Evolutionary conservation across 2,888 invertebrate species (phyloP), one percentile per base, ranked within the genome.

Genomic region (Schrankia costaestrigalis): DNA sequence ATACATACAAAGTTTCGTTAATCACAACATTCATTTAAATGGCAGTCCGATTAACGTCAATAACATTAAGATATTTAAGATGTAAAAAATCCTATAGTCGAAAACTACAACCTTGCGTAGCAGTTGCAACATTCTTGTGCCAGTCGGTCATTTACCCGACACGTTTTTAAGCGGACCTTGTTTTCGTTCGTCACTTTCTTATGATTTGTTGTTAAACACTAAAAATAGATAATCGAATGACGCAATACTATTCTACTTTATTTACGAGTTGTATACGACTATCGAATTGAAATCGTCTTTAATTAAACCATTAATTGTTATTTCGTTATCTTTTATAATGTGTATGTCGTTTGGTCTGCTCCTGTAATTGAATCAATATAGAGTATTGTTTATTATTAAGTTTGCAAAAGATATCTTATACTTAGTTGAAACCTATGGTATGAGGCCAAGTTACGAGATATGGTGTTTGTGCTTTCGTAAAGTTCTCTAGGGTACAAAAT

Each of bases 81-180:
- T 33, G 29, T 26, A 38, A 38, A 36, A 29, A 18, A 10, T 38
- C 12, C 23, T 32, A n/a, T n/a, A 46, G 52, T 28, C 38, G 40
- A 41, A 53, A 54, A 42, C 37, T 27, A 44, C 66, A 77, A 75
- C 79, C 80, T 80, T 78, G 78, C 60, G 52, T 52, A 45, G 57
- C 56, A 45, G 58, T 78, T 78, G 70, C 75, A 66, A 72, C 73
- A 77, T 59, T 40, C 60, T 57, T 59, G 57, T 54, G 55, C 56
- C 47, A 51, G 46, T 56, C 67, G 79, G 77, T 70, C 75, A 53
- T 65, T 70, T 71, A 79, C 70, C 78, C 61, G 55, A 54, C 52
- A 50, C 50, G 14, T 19, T 65, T n/a, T n/a, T 64, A 59, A 70
- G 63, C 66, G 66, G 69, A 69, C 74, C 77, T 73, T 72, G 70